Evolutionary conservation across 2,113 vertebrate species (phyloP), one percentile per base, ranked within the genome.

Genomic region (Cryptotis parvus): DNA sequence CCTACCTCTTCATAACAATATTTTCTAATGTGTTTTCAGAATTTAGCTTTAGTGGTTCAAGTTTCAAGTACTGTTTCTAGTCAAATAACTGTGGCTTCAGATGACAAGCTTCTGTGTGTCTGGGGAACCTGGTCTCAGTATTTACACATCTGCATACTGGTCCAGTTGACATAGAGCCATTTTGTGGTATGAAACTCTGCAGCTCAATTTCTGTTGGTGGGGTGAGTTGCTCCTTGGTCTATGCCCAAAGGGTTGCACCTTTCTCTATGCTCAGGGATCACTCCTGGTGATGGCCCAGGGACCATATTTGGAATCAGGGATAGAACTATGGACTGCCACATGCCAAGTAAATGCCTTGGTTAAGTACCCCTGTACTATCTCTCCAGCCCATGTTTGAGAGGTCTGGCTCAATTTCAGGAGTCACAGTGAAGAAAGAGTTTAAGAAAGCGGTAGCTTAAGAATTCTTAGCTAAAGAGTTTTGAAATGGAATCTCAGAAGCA

Each of bases 1-100:
- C 7, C 22, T 35, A 27, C 10, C 55, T 58, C 55, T 58, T 58
- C 55, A 58, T 58, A 22, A 6, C 55, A 58, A 58, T 58, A 33
- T 80, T 82, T 88, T 75, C 63, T 26, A 11, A 55, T 84, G 89
- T 91, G 35, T 70, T 82, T 91, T 89, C 52, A 86, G 83, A 77
- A 87, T 76, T 94, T 87, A 39, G n/a, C 33, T 78, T 87, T 82
- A 90, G 41, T 4, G 26, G 11, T 63, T n/a, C 15, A 10, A 65
- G 55, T 90, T 83, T 82, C 12, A 83, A 66, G 65, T 78, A 33
- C 26, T 72, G 6, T 63, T 84, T 95, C 73, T 26, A 41, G 37
- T 68, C 37, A 79, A 69, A 29, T 12, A 52, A 3, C 22, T 31
- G n/a, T 43, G 31, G 24, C 26, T 90, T 65, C 7, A 20, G 63